Evolutionary conservation across 2,888 invertebrate species (phyloP), one percentile per base, ranked within the genome.

Genomic region (Caenorhabditis sp.): DNA sequence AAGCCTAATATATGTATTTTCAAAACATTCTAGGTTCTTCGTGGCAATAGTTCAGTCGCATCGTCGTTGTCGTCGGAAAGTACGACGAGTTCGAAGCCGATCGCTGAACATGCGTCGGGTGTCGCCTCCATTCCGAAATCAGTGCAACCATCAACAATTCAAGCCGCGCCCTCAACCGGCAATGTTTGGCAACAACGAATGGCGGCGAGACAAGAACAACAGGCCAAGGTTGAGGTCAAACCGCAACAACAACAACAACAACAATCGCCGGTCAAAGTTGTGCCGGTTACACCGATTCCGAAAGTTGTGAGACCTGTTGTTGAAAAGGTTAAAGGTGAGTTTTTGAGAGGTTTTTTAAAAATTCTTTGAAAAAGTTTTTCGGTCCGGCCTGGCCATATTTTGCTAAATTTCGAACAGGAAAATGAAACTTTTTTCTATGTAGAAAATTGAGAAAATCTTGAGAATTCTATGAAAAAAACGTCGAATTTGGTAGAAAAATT

Each of bases 81-180:
- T 4, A 27, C 31, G 12, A 67, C 57, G 53, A 21, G 66, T 53
- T 23, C 36, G 19, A 55, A 26, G 27, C 70, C 43, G 62, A 66
- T 23, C 24, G n/a, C 49, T 36, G n/a, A 62, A 62, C 14, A 49
- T 64, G 23, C 4, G 4, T 6, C 23, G 5, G 24, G 4, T 62
- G 57, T 54, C 55, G 49, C 17, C 54, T 62, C 51, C 58, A 91
- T 49, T 89, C 91, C 43, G 89, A 3, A 58, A 19, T 19, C 64
- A 37, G 36, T 26, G n/a, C n/a, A n/a, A n/a, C n/a, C n/a, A n/a
- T n/a, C n/a, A 57, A 19, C 62, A 14, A 24, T 63, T 19, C 59
- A 58, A 76, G 94, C 94, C 89, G 93, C 94, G 0, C 91, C 95
- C 89, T 93, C 93, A 88, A 93, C 94, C 87, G 89, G 90, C 1